A percentile compares a stretch with the other conserved stretches of the same genome.
Conservation (phyloP, 2,797 vertebrate species). For the Pyrocephalus nanus region DNA sequence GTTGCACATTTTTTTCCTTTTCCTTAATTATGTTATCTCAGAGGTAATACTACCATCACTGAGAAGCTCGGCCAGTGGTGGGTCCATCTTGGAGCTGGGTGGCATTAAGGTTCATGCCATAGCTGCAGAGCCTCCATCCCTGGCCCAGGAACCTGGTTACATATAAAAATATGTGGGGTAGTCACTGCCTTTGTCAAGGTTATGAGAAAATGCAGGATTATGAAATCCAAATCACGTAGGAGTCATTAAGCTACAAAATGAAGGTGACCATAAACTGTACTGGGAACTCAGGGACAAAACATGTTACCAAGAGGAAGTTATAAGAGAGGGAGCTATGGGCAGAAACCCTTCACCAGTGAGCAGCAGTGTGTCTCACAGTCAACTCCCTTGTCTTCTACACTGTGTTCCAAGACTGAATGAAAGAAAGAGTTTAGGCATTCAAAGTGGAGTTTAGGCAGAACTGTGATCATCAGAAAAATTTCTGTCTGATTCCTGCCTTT, state of each 20-base stretch:
- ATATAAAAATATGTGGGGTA: not conserved
- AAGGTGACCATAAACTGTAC: accelerated
- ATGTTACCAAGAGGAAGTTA: not conserved
- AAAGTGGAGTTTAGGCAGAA: not conserved
- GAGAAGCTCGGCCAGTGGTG: not conserved
- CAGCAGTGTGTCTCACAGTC: not conserved
- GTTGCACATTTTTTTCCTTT: not conserved
- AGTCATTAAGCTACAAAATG: not conserved
- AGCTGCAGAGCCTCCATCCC: not conserved
- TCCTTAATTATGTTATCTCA: not conserved
- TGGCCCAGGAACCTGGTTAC: not conserved
- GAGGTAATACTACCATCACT: not conserved
- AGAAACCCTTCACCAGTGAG: not conserved
- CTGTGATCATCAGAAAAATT: not conserved
- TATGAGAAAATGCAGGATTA: not conserved
- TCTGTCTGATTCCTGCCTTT: not conserved
- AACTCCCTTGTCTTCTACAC: not conserved
- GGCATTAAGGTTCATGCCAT: accelerated
- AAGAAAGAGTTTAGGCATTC: not conserved
- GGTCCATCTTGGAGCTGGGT: not conserved
- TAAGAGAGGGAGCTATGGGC: not conserved
- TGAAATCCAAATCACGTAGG: not conserved
- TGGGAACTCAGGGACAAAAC: not conserved
- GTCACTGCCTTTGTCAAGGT: not conserved
- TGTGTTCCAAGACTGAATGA: not conserved